phyloP scores from a whole-genome alignment of 2,797 vertebrate genomes.

The Anguilla marmorata region DNA sequence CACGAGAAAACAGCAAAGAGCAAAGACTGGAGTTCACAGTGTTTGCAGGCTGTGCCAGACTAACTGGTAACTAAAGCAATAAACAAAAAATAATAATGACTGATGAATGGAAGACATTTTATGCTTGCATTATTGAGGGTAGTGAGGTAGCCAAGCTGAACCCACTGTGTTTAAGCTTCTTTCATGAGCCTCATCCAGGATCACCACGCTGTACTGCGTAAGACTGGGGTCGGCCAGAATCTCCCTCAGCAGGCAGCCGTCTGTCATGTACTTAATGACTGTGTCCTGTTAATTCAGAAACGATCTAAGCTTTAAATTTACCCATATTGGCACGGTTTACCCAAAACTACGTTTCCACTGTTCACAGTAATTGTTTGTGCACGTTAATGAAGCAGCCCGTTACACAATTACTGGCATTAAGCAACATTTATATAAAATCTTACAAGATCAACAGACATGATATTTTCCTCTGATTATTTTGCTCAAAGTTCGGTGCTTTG shows the following conservation, averaged over 20 bases:
- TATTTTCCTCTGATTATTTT: neutral
- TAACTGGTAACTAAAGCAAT: neutral
- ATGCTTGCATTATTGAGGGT: neutral
- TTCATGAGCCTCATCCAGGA: constrained; percentile 96
- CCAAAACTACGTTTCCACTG: neutral
- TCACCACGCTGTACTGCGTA: constrained; percentile 83
- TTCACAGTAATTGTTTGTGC: neutral
- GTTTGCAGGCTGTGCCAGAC: neutral
- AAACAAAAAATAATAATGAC: neutral
- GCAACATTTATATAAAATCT: neutral
- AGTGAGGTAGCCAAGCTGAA: constrained; percentile 40
- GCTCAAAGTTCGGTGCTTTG: neutral
- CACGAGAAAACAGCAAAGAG: neutral
- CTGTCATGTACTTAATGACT: constrained; percentile 92
- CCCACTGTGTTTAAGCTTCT: constrained; percentile 94
- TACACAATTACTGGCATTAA: neutral
- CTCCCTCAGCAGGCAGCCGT: constrained; percentile 92
- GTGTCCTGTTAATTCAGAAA: constrained; percentile 75
- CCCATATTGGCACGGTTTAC: neutral
- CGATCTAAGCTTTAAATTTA: neutral
- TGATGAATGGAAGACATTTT: neutral
- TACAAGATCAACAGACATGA: neutral
- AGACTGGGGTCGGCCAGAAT: constrained; percentile 84
- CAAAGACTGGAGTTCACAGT: neutral
- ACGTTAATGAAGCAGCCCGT: too few species aligned